These are phyloP conservation scores for Battus philenor DNA, from an alignment of 1,140 invertebrate genomes.

Conservation along the genomic window DNA sequence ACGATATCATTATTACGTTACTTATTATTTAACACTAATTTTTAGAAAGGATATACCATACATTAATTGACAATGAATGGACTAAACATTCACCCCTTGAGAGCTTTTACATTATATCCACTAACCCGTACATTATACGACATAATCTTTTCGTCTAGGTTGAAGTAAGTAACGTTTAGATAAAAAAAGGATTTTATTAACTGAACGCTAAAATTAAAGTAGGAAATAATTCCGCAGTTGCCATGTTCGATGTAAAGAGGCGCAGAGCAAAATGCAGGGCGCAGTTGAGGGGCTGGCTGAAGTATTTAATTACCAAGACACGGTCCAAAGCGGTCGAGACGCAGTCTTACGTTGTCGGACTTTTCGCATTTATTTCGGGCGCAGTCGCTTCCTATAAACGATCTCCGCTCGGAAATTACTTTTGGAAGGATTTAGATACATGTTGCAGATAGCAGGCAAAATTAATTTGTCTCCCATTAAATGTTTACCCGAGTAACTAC, in stretches of 20 bases:
- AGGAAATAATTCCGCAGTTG: slow-evolving; percentile 9
- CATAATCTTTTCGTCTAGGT: too few relatives aligned
- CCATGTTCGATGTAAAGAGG: slow-evolving; percentile 25
- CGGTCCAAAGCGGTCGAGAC: slow-evolving; percentile 24
- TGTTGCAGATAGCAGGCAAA: too few relatives aligned
- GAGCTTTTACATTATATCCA: too few relatives aligned
- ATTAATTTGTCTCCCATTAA: too few relatives aligned
- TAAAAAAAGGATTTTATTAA: slow-evolving; percentile 10
- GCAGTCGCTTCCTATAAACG: slow-evolving; percentile 11
- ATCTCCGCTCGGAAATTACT: slow-evolving; percentile 7
- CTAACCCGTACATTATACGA: too few relatives aligned
- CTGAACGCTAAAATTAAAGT: slow-evolving; percentile 10
- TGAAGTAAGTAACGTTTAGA: slow-evolving; percentile 1
- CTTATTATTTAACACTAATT: too few relatives aligned
- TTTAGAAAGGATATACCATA: too few relatives aligned
- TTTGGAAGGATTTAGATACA: too few relatives aligned
- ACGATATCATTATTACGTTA: too few relatives aligned
- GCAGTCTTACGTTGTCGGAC: slow-evolving; percentile 18
- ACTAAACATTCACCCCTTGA: too few relatives aligned
- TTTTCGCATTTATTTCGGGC: slow-evolving; percentile 18
- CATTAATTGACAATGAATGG: too few relatives aligned
- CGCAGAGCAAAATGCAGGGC: slow-evolving; percentile 26
- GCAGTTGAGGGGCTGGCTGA: slow-evolving; percentile 31
- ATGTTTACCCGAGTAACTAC: too few relatives aligned
- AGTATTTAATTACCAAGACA: slow-evolving; percentile 43